A percentile compares a stretch with the other conserved stretches of the same genome.
These are phyloP conservation scores for Pyrrhosoma nymphula DNA, from an alignment of 2,888 invertebrate species.

Conservation along the genomic window DNA sequence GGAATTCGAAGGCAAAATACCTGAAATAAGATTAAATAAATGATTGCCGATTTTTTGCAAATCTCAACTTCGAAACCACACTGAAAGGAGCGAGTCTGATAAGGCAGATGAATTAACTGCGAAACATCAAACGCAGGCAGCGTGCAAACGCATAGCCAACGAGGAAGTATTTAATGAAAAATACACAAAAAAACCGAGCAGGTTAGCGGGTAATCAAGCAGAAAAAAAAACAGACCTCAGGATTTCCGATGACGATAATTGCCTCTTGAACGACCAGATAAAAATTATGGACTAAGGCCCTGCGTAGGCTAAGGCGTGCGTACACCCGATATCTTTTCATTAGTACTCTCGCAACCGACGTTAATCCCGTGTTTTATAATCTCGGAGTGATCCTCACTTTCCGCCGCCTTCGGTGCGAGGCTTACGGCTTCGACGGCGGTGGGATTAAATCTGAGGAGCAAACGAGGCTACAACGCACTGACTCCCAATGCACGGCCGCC, in stretches of 20 bases:
- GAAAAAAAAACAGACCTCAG: background rate
- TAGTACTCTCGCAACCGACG: background rate
- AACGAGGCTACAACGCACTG: background rate
- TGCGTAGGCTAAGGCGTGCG: background rate
- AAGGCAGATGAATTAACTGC: too few species aligned
- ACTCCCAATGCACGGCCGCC: background rate
- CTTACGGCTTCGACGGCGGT: background rate
- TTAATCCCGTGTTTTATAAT: background rate
- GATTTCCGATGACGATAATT: background rate
- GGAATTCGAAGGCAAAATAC: too few species aligned
- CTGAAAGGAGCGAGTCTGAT: too few species aligned
- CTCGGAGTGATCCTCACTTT: background rate
- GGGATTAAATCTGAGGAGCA: conserved; percentile 9
- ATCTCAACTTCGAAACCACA: too few species aligned
- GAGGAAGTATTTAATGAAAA: background rate
- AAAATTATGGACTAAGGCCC: background rate
- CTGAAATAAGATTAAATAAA: too few species aligned
- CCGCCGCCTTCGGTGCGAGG: background rate
- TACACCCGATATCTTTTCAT: background rate
- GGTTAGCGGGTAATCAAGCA: background rate
- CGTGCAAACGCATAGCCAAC: too few species aligned
- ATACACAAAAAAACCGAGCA: background rate
- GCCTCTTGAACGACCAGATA: background rate
- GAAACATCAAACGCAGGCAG: too few species aligned
- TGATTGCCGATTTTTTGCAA: too few species aligned